Evolutionary conservation across 2,888 invertebrate species (phyloP), one percentile per base, ranked within the genome.

Genomic region (Phymatocera aterrima): DNA sequence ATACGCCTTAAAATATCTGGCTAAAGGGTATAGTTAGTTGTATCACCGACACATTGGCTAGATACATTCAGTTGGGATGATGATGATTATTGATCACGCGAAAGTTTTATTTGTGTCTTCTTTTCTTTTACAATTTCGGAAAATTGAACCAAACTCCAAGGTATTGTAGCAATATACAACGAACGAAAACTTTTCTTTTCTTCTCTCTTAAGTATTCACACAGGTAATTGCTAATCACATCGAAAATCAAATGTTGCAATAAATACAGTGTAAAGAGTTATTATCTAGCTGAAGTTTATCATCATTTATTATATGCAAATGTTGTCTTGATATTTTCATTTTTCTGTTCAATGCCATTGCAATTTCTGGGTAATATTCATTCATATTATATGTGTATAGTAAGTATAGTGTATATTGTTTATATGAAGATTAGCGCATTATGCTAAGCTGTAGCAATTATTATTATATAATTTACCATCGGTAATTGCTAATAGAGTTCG

Each of bases 31-130:
- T 1, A 1, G 10, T 43, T 54, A 8, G 8, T 57, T 28, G 57
- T 57, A 57, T 57, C 54, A 28, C 12, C 10, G 46, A 68, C 43
- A 68, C 34, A 46, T n/a, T 68, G 68, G 68, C 68, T 68, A 68
- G 68, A 68, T n/a, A n/a, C 64, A 64, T 64, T 64, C 64, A 64
- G 64, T 40, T n/a, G 64, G 64, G 64, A n/a, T n/a, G n/a, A n/a
- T n/a, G 61, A 64, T 64, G 61, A 64, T 64, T 34, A 18, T n/a
- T n/a, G n/a, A n/a, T 37, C 37, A 34, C 64, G 37, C 34, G 37
- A 64, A 21, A 8, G 24, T 57, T 57, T 21, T 64, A 34, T n/a
- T n/a, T n/a, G n/a, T n/a, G 31, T 64, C 12, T 18, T 60, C n/a
- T 12, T 57, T 28, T 28, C 21, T 37, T 64, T 64, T 12, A 37